Evolutionary conservation across 1,140 invertebrate species (phyloP).

Genomic region (Epicauta chinensis): DNA sequence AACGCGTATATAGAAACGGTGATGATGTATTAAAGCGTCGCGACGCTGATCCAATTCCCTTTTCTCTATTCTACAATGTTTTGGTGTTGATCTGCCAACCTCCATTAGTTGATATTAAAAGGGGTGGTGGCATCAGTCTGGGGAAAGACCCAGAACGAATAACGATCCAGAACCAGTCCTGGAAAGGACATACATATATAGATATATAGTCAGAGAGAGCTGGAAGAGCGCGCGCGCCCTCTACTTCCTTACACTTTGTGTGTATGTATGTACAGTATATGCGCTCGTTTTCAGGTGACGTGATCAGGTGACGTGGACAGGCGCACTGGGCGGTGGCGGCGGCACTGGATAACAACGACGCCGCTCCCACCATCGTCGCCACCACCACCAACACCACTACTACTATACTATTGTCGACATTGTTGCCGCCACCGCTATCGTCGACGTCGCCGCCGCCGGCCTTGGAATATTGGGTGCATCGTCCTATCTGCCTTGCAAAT

Average conservation of each 20-base stretch:
- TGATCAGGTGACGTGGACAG: constrained; percentile 25
- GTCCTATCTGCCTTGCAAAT: constrained; percentile 42
- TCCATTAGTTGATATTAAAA: constrained; percentile 37
- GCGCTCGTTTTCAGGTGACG: constrained; percentile 23
- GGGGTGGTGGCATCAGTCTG: constrained; percentile 30
- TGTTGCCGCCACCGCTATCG: constrained; percentile 20
- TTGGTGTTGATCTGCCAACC: constrained; percentile 11
- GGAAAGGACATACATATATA: not conserved
- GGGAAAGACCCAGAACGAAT: constrained; percentile 35
- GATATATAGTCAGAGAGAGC: constrained; percentile 2
- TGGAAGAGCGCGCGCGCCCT: constrained; percentile 24
- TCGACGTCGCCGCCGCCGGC: constrained; percentile 20
- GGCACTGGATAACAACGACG: not conserved
- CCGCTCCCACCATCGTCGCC: constrained; percentile 21
- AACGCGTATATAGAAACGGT: too few relatives aligned
- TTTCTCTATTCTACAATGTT: not conserved
- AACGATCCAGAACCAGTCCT: constrained; percentile 35
- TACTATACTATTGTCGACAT: not conserved
- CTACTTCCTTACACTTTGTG: constrained; percentile 7
- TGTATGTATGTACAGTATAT: too few relatives aligned
- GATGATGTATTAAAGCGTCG: too few relatives aligned
- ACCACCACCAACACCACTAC: constrained; percentile 14
- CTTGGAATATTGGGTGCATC: constrained; percentile 35
- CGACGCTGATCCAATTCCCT: too few relatives aligned
- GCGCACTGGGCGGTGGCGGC: constrained; percentile 7